Conservation (phyloP, 2,113 vertebrate genomes). For the Gavia stellata region DNA sequence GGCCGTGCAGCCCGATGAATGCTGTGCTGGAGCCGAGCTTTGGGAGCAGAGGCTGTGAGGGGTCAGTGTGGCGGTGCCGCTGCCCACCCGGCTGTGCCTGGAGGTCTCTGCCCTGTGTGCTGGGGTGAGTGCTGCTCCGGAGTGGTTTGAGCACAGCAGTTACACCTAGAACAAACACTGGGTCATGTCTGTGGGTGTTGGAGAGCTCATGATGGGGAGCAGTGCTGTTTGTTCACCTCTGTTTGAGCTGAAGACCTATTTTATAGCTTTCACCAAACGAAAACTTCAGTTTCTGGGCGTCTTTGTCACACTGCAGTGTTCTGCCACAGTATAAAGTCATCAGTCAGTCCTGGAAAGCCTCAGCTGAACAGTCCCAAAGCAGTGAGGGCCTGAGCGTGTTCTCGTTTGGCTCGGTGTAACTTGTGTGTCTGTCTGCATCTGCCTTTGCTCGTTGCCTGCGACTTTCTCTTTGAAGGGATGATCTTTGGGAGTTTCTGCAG, state of each 20-base stretch:
- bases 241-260: rapidly evolving
- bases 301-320: too few relatives aligned
- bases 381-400: rapidly evolving
- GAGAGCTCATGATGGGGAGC: rapidly evolving
- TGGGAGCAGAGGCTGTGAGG: not conserved
- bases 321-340: not conserved
- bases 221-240: not conserved
- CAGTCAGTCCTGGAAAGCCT: not conserved
- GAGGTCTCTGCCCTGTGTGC: not conserved
- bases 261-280: rapidly evolving
- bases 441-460: rapidly evolving
- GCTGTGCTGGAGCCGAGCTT: rapidly evolving
- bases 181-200: rapidly evolving
- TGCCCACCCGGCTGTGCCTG: rapidly evolving
- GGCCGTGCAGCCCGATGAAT: rapidly evolving
- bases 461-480: not conserved
- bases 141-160: not conserved
- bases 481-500: not conserved
- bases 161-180: rapidly evolving
- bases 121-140: not conserved
- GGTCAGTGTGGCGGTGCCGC: rapidly evolving
- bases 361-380: not conserved
- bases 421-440: rapidly evolving
- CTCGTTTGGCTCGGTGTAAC: rapidly evolving
- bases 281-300: rapidly evolving